Conservation (phyloP, 2,113 vertebrate genomes). For the Tretioscincus oriximinensis region DNA sequence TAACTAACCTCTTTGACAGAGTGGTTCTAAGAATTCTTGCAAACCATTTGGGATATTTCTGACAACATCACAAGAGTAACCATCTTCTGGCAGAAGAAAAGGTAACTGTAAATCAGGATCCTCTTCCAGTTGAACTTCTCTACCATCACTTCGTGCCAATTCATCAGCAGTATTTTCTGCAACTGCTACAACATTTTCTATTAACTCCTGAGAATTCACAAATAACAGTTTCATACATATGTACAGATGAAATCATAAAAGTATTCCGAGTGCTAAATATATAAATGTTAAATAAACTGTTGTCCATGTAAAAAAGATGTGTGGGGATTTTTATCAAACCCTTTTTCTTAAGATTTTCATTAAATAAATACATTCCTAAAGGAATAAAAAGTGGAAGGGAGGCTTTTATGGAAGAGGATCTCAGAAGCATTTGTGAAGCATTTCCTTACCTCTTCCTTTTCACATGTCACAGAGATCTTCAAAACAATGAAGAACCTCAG, state of each 20-base stretch:
- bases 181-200: constrained; percentile 91
- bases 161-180: constrained; percentile 97
- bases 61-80: constrained; percentile 97
- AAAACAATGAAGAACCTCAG: neutral
- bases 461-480: neutral
- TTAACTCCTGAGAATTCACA: constrained; percentile 79
- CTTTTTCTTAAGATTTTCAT: too few relatives aligned
- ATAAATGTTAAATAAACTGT: too few relatives aligned
- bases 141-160: constrained; percentile 91
- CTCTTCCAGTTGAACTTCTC: constrained; percentile 94
- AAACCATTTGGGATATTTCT: constrained; percentile 93
- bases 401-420: too few relatives aligned
- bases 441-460: too few relatives aligned
- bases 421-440: too few relatives aligned
- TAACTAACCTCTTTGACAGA: constrained; percentile 90
- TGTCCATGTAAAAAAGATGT: too few relatives aligned
- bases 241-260: too few relatives aligned
- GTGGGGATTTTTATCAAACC: too few relatives aligned
- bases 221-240: neutral
- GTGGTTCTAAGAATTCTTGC: constrained; percentile 94
- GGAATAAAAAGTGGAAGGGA: too few relatives aligned
- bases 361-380: too few relatives aligned
- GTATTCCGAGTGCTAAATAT: too few relatives aligned
- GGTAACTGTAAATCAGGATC: constrained; percentile 97
- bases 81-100: constrained; percentile 95